Percentiles rank a stretch among this genome's conserved stretches.
phyloP scores from a whole-genome alignment of 2,113 vertebrate species.

The Typhlomys cinereus region DNA sequence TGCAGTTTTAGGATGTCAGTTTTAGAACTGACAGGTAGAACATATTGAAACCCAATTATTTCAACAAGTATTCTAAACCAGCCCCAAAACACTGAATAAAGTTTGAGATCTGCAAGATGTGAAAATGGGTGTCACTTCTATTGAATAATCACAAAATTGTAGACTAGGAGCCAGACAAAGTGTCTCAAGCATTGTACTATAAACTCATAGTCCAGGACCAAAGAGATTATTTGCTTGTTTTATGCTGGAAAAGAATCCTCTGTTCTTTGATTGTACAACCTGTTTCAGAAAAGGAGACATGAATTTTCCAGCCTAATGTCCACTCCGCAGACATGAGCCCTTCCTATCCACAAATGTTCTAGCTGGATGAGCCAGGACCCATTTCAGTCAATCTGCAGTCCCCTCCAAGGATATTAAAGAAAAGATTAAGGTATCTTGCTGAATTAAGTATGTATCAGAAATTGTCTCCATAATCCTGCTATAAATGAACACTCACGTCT shows the following conservation, averaged over 20 bases:
- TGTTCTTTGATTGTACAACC: neutral
- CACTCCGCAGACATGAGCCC: neutral
- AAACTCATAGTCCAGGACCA: neutral
- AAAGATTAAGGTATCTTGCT: neutral
- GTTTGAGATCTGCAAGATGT: neutral
- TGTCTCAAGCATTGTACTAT: neutral
- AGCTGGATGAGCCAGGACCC: neutral
- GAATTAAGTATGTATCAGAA: neutral
- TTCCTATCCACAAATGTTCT: neutral
- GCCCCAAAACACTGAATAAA: neutral
- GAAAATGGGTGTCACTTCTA: neutral
- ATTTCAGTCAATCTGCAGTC: neutral
- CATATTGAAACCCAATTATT: neutral
- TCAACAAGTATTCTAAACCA: slow-evolving; percentile 24
- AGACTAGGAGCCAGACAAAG: neutral
- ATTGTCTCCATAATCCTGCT: neutral
- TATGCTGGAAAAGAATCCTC: neutral
- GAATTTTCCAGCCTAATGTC: neutral
- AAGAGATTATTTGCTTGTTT: neutral
- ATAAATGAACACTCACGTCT: neutral
- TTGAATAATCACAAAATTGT: neutral
- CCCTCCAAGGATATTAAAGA: neutral
- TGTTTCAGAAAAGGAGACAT: slow-evolving; percentile 29
- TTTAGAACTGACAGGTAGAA: slow-evolving; percentile 3
- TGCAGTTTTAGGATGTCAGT: neutral